These are phyloP conservation scores for Thelaira solivaga DNA, from an alignment of 2,888 invertebrate species.

Conservation along the genomic window DNA sequence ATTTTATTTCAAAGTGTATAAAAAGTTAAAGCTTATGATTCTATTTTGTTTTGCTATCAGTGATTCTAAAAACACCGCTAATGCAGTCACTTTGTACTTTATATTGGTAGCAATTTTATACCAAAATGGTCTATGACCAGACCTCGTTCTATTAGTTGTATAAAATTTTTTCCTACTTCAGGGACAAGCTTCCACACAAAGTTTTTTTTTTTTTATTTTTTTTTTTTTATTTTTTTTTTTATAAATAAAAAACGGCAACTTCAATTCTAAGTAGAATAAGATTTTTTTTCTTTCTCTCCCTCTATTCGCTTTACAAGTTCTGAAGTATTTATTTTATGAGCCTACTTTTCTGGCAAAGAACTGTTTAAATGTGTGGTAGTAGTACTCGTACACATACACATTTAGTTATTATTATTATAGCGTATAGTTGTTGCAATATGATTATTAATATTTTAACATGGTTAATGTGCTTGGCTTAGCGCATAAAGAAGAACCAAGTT, in stretches of 20 bases:
- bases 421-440: conserved; percentile 24
- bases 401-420: conserved; percentile 5
- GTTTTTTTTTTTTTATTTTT: background rate
- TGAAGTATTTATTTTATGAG: conserved; percentile 17
- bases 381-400: no score
- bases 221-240: background rate
- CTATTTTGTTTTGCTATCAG: background rate
- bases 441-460: conserved; percentile 71
- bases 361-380: background rate
- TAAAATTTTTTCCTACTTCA: background rate
- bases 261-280: conserved; percentile 32
- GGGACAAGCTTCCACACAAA: conserved; percentile 27
- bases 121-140: background rate
- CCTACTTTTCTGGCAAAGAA: background rate
- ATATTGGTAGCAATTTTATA: no score
- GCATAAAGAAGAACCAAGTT: conserved; percentile 67
- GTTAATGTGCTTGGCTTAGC: conserved; percentile 72
- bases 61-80: no score
- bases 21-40: no score
- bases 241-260: background rate
- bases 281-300: background rate
- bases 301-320: background rate
- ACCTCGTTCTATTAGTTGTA: background rate
- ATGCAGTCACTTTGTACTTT: no score
- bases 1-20: no score